Base-by-base conservation (phyloP, 2,888 invertebrate species). In the Scaptomyza flava region DNA sequence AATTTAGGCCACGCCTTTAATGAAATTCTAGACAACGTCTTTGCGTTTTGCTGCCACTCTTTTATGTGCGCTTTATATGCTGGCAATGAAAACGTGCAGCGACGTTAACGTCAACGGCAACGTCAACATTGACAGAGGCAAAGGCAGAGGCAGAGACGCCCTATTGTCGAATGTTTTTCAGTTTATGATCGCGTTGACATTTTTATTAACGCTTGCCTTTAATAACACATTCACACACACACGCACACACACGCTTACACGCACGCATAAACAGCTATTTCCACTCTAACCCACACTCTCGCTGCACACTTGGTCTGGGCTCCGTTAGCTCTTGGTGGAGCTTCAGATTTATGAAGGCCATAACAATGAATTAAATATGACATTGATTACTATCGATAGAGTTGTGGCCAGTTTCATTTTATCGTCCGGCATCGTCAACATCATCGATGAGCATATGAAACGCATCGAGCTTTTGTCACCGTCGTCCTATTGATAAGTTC, bases 351-450 rank as follows among this genome's bases (percentile, higher is more conserved):
- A 83, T 83, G 86, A 83, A 79, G 86, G 79, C 86, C 81, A 83
- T 83, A 86, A 83, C 82, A 83, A 83, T 83, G 86, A 83, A 86
- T 83, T 83, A 83, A 83, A 83, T 83, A 83, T 83, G 86, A 83
- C 82, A 83, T 83, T 83, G 82, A 83, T 83, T 83, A 74, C 82
- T 70, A 86, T 86, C 82, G 75, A 83, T 86, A 75, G 82, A 83
- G 81, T 69, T 83, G 86, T 72, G 79, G 64, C 60, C 68, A 72
- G 69, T 75, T 75, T 72, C 61, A 38, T 60, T 60, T 77, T 86
- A 85, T 83, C 82, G 69, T 17, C 68, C 64, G 59, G 54, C 36
- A 5, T 36, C n/a, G n/a, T 36, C 38, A 38, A 14, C 63, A 72
- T 70, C 77, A 72, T 56, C 79, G 75, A 63, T 72, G 38, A 38